Evolutionary conservation across 2,888 invertebrate genomes (phyloP), one percentile per base, ranked within the genome.

Genomic region (Leptinotarsa haldemani): DNA sequence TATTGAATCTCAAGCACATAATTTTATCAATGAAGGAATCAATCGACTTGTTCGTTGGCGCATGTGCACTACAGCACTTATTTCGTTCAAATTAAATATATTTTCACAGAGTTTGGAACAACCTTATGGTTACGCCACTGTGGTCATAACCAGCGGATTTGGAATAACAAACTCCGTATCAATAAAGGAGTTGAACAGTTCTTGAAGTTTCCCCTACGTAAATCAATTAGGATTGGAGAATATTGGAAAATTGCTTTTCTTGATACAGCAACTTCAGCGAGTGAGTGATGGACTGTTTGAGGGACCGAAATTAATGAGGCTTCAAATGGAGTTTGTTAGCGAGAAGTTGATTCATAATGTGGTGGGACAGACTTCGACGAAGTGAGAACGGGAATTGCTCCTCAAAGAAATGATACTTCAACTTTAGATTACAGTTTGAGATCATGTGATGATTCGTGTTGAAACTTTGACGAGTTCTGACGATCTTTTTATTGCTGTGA

Each of bases 181-280:
- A 61, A 25, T 61, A 7, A 30, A 61, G 15, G 61, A 61, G 61
- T 61, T 61, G 68, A 30, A 68, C 52, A 68, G 18, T 68, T 56
- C 30, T 46, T 13, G 52, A 58, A 68, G 56, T 68, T 68, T 56
- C 22, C 53, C 47, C 68, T 46, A 46, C 68, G 56, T 56, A 68
- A 56, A 68, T 56, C 68, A 68, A 68, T 68, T 68, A 68, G 56
- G 18, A 56, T 46, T 46, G 56, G 56, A 58, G 68, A 58, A 68
- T 68, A 68, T 68, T 68, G 68, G 68, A 56, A 68, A 68, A 68
- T 56, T 68, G 68, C 56, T 68, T 48, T 68, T 46, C 68, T 56
- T 46, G 56, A 68, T 56, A 68, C 18, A 68, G 56, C 68, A 56
- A 56, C 68, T 56, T 20, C 46, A 40, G 15, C 1, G 20, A 53